Evolutionary conservation across 1,140 invertebrate species (phyloP), one percentile per base, ranked within the genome.

Genomic region (Drosophila repleta): DNA sequence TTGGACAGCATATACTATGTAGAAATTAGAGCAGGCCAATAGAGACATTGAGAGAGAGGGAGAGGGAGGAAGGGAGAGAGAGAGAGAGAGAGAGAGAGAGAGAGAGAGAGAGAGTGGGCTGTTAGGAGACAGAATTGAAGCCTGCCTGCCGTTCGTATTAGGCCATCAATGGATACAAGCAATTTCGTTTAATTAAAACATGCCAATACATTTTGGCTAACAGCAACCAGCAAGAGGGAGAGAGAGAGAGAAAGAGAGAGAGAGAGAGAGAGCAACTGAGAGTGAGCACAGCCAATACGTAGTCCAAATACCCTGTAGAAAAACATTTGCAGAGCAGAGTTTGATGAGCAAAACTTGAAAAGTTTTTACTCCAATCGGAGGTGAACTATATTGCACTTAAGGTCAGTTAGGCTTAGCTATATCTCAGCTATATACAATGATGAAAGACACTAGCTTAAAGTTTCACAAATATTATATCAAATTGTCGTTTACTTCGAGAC

Each of bases 111-210:
- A 41, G 15, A 11, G 32, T 2, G 5, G 49, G 26, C 15, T 13
- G 18, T 10, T 21, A 8, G 2, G 49, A 15, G 20, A 20, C 26
- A 32, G 26, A 29, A 52, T 15, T 52, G 26, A 29, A 29, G n/a
- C 24, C 46, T 37, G 51, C 48, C 56, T 37, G 51, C 48, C 56
- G 46, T 51, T 76, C 66, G 52, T 68, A 85, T 87, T 78, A 68
- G 84, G 82, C 83, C 74, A 87, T 85, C 83, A 78, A 85, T 87
- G 74, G 66, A 85, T 76, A 87, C 82, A 87, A 85, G 83, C 83
- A 87, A 85, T 87, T 85, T 85, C 82, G 82, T 85, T 85, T 85
- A 85, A 85, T 85, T 85, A 85, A 85, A 85, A 87, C 82, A 85
- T 87, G 81, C 78, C 77, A 74, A 78, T 77, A 78, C 82, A 78